Base-by-base conservation (phyloP, 2,797 vertebrate species). In the Dendrocincla fuliginosa region DNA sequence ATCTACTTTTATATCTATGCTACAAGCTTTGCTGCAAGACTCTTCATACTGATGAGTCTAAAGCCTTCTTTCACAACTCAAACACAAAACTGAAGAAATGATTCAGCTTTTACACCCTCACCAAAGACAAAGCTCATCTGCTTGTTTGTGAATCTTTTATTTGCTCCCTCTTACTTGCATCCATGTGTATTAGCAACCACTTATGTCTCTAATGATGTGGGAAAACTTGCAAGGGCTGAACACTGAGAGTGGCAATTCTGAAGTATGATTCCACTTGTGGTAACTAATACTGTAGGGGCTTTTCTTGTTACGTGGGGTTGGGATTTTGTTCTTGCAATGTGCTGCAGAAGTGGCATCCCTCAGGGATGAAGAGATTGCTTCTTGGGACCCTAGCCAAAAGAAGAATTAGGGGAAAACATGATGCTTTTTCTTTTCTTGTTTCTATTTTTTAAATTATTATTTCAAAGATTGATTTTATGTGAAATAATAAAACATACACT, bases 371-470 rank as follows among this genome's bases (percentile, higher is more conserved):
- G 16, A 39, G 47, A 68, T 55, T 84, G 11, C 35, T 75, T 33
- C 50, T 89, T 88, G 44, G 35, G 77, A 77, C 13, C 18, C 9
- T 18, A 76, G 39, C 27, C 23, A 56, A 92, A 83, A 63, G 52
- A 91, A 70, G 33, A 60, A 44, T 25, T 56, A 84, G n/a, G 41
- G 87, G 33, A 77, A 87, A 93, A 60, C 5, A 78, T 22, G 28
- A 16, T 4, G 0, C 3, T 0, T 71, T 76, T 55, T 5, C 2
- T 0, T 17, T n/a, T 35, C 16, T 25, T 5, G 4, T 4, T n/a
- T 22, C 5, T 15, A 25, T 53, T 17, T 11, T 20, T 23, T 5
- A 41, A 24, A 12, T 0, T 16, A 20, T 8, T 35, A 16, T 65
- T 50, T 75, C 17, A 52, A 18, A 33, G 4, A 10, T n/a, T 53